Evolutionary conservation across 2,888 invertebrate genomes (phyloP).

Genomic region (Drosophila cyrtoloma): DNA sequence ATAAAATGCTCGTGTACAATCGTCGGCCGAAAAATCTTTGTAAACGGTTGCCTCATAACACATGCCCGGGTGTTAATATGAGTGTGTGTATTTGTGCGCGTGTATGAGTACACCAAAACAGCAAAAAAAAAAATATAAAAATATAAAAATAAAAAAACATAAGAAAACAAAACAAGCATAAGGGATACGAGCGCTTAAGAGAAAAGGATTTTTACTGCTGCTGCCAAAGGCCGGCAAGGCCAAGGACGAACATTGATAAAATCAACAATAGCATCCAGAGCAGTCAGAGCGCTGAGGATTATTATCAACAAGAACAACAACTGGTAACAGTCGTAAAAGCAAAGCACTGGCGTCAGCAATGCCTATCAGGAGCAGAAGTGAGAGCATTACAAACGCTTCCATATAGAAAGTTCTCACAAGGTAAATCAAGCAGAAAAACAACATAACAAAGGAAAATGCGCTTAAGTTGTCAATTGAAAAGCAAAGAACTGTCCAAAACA

Average conservation of each 20-base stretch:
- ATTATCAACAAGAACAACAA: conserved; percentile 39
- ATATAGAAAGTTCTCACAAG: conserved; percentile 44
- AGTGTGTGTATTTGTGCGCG: conserved; percentile 30
- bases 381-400: conserved; percentile 15
- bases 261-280: conserved; percentile 33
- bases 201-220: conserved; percentile 48
- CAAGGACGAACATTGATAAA: conserved; percentile 31
- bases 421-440: conserved; percentile 64
- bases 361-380: conserved; percentile 31
- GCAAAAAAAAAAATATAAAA: not conserved
- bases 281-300: conserved; percentile 50
- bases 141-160: not conserved
- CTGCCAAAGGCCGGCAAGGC: conserved; percentile 4
- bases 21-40: conserved; percentile 31
- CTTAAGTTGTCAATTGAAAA: conserved; percentile 53
- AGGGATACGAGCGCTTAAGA: conserved; percentile 37
- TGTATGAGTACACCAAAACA: conserved; percentile 12
- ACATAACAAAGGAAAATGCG: conserved; percentile 33
- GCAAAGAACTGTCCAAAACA: conserved; percentile 26
- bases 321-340: conserved; percentile 39
- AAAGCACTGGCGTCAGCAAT: conserved; percentile 47
- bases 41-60: conserved; percentile 50
- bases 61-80: conserved; percentile 8
- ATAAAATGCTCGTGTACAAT: not conserved
- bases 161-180: conserved; percentile 23